Conservation (phyloP, 1,140 invertebrate genomes). For the Sinonovacula constricta region DNA sequence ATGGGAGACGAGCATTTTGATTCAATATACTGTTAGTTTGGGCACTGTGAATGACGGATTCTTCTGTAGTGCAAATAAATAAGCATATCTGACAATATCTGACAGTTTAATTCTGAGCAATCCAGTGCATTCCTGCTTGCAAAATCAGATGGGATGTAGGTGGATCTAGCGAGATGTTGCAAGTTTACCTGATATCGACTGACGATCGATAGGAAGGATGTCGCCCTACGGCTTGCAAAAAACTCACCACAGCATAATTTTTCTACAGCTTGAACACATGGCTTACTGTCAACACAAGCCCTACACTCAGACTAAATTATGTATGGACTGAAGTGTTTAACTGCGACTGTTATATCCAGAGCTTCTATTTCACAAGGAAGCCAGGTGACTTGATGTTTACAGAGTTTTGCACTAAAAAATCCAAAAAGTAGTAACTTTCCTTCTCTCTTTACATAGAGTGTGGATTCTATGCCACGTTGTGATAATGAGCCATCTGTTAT, state of each 20-base stretch:
- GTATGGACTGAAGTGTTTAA: conserved; percentile 50
- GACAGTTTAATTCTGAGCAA: conserved; percentile 19
- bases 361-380: conserved; percentile 52
- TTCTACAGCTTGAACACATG: conserved; percentile 37
- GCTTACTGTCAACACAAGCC: conserved; percentile 41
- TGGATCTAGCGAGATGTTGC: conserved; percentile 32
- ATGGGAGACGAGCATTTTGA: neutral
- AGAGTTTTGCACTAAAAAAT: conserved; percentile 48
- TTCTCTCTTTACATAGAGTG: conserved; percentile 32
- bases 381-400: conserved; percentile 41
- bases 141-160: conserved; percentile 44
- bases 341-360: conserved; percentile 24
- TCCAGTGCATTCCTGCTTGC: conserved; percentile 39
- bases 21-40: conserved; percentile 13
- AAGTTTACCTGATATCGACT: conserved; percentile 32
- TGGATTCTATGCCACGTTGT: conserved; percentile 29
- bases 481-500: conserved; percentile 34
- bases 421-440: conserved; percentile 16
- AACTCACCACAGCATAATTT: conserved; percentile 52
- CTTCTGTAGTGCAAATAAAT: conserved; percentile 11
- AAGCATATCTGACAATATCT: conserved; percentile 36
- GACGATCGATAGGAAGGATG: conserved; percentile 42
- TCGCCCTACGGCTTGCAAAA: conserved; percentile 43
- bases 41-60: conserved; percentile 1
- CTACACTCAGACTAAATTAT: conserved; percentile 29